A percentile compares a stretch with the other conserved stretches of the same genome.
These are phyloP conservation scores for Botia kubotai DNA, from an alignment of 2,797 vertebrate species.

Conservation along the genomic window DNA sequence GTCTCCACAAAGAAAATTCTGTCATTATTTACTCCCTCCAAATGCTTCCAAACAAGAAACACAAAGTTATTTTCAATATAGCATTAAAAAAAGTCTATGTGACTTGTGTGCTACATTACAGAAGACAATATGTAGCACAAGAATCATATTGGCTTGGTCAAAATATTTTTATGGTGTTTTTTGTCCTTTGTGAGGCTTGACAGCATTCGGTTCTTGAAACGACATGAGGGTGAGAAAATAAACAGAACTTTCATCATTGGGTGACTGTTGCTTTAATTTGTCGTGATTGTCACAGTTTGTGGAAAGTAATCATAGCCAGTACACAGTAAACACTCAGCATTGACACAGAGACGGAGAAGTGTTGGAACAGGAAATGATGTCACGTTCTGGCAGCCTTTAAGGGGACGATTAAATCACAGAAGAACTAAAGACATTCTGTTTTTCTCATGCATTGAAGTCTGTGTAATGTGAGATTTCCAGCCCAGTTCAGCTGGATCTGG, in stretches of 20 bases:
- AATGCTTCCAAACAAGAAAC: too few relatives aligned
- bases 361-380: conserved; percentile 20
- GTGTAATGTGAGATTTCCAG: conserved; percentile 38
- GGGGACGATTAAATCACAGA: conserved; percentile 4
- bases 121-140: too few relatives aligned
- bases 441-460: conserved; percentile 57
- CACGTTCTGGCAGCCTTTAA: conserved; percentile 12
- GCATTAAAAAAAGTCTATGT: too few relatives aligned
- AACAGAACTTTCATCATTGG: background rate
- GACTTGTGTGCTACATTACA: too few relatives aligned
- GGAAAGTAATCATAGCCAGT: too few relatives aligned
- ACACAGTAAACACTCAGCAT: too few relatives aligned
- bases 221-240: background rate
- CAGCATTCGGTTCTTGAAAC: background rate
- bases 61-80: too few relatives aligned
- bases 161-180: too few relatives aligned
- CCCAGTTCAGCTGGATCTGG: conserved; percentile 32
- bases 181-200: too few relatives aligned
- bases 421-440: conserved; percentile 33
- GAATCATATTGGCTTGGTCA: too few relatives aligned
- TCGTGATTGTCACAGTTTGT: background rate
- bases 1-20: too few relatives aligned
- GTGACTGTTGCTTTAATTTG: background rate
- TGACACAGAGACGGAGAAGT: background rate
- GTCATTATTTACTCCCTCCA: too few relatives aligned